phyloP scores from a whole-genome alignment of 1,140 invertebrate genomes.

The Sinella curviseta region DNA sequence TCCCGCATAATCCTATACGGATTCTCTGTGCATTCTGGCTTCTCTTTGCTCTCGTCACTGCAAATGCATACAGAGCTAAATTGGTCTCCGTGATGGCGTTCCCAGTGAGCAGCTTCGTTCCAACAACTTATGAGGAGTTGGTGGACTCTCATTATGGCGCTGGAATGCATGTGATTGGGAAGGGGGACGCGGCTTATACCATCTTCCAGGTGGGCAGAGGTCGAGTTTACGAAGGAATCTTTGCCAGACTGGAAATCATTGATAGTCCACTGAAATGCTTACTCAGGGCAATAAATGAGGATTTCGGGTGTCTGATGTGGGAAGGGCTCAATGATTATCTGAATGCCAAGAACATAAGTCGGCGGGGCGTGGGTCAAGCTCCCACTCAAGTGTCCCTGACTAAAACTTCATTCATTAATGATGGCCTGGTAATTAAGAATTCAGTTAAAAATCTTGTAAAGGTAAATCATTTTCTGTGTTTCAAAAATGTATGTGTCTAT shows the following conservation, averaged over 20 bases:
- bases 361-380: background rate
- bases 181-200: background rate
- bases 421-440: background rate
- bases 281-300: background rate
- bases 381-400: background rate
- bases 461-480: background rate
- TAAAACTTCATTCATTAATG: background rate
- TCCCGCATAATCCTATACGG: background rate
- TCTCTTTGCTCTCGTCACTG: background rate
- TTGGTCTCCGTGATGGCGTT: background rate
- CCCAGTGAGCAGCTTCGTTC: background rate
- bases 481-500: background rate
- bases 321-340: background rate
- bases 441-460: background rate
- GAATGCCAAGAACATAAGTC: background rate
- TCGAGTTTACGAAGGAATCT: background rate
- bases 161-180: background rate
- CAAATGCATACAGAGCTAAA: background rate
- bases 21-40: background rate
- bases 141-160: background rate
- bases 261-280: background rate
- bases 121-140: background rate
- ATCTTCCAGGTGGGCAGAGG: background rate
- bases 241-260: background rate
- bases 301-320: background rate